phyloP scores from a whole-genome alignment of 92 coral and sea anemone genomes.

The Isaurus tuberculatus region DNA sequence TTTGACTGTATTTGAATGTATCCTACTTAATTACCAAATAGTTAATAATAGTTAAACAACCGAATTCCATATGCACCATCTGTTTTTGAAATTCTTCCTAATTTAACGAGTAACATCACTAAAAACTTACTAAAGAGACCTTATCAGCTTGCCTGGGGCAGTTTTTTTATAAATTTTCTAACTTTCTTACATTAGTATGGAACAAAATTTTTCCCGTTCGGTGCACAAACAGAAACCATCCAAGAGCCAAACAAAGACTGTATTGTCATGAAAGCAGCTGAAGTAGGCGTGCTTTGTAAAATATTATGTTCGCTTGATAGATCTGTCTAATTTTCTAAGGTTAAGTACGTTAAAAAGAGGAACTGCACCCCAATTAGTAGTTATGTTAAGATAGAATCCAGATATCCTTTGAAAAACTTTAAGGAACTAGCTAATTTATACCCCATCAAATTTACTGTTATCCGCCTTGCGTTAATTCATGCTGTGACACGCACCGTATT shows the following conservation, averaged over 20 bases:
- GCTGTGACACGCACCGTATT: conserved; percentile 6
- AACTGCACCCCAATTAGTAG: neutral
- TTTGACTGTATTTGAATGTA: too few relatives aligned
- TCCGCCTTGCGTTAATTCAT: neutral
- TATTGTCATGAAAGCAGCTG: neutral
- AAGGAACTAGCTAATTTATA: neutral
- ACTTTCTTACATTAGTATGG: neutral
- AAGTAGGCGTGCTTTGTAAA: neutral
- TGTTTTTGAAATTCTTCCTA: too few relatives aligned
- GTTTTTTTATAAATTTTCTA: neutral
- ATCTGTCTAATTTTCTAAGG: neutral
- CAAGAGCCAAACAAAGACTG: neutral
- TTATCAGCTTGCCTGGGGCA: neutral
- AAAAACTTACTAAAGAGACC: too few relatives aligned
- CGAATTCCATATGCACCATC: too few relatives aligned
- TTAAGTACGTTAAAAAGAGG: neutral
- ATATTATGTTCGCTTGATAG: neutral
- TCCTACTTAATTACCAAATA: too few relatives aligned
- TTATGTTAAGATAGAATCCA: conserved; percentile 8
- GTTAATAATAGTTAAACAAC: too few relatives aligned
- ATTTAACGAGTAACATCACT: too few relatives aligned
- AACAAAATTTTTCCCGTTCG: neutral
- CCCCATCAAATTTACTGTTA: conserved; percentile 30
- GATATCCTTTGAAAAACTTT: neutral
- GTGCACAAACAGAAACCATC: neutral